A percentile compares a stretch with the other conserved stretches of the same genome.
These are phyloP conservation scores for Aethes cnicana DNA, from an alignment of 2,888 invertebrate species.

Conservation along the genomic window DNA sequence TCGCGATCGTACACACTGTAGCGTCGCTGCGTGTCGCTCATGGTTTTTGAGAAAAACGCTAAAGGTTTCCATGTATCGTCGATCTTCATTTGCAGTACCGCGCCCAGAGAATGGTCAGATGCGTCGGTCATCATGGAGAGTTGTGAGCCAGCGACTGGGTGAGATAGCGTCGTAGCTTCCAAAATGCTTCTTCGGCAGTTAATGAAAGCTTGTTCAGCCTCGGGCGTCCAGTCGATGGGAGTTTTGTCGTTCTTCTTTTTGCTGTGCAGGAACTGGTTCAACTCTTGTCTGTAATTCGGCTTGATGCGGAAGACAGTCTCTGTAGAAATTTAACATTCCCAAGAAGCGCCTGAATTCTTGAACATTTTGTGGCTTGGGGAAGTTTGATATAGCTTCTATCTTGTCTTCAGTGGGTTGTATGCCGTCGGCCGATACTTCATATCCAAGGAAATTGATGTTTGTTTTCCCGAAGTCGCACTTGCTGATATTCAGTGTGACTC, in stretches of 20 bases:
- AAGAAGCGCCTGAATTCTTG: slow-evolving; percentile 1
- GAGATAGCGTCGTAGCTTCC: slow-evolving; percentile 5
- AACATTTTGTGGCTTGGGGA: slow-evolving; percentile 2
- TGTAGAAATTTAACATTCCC: slow-evolving; percentile 14
- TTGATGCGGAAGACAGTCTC: slow-evolving; percentile 7
- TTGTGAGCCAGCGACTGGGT: not conserved
- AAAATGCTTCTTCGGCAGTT: slow-evolving; percentile 9
- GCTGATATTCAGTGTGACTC: slow-evolving; percentile 31
- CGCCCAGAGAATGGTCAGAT: not conserved
- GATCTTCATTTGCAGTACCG: not conserved
- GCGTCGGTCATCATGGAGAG: slow-evolving; percentile 1
- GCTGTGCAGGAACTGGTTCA: not conserved
- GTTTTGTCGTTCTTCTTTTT: slow-evolving; percentile 1
- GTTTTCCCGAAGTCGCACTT: slow-evolving; percentile 32
- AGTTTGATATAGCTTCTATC: slow-evolving; percentile 20
- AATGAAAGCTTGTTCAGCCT: slow-evolving; percentile 5
- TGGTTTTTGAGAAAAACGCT: slow-evolving; percentile 4
- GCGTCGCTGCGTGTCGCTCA: slow-evolving; percentile 1
- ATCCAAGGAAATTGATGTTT: slow-evolving; percentile 28
- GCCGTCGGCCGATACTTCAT: slow-evolving; percentile 28
- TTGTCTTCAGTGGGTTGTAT: slow-evolving; percentile 25
- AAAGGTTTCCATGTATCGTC: not conserved
- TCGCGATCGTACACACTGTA: slow-evolving; percentile 9
- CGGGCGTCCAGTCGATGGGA: not conserved
- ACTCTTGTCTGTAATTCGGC: not conserved